Conservation (phyloP, 2,797 vertebrate species). For the Coendou prehensilis region DNA sequence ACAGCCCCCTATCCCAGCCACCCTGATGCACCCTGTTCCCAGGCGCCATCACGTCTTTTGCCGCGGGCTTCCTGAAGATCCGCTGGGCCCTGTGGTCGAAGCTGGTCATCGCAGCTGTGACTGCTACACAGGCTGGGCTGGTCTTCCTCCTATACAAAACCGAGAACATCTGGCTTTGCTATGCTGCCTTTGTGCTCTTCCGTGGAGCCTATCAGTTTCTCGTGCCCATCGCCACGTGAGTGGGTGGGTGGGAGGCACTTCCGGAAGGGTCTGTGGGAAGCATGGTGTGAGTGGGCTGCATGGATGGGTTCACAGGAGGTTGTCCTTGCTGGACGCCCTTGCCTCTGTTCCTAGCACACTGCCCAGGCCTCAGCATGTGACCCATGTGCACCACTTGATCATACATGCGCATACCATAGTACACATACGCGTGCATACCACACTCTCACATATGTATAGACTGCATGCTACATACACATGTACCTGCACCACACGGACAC, state of each 20-base stretch:
- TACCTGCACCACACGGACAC: neutral
- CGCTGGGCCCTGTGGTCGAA: constrained; percentile 96
- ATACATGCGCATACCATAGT: neutral
- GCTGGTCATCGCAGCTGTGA: constrained; percentile 93
- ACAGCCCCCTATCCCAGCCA: fast-evolving
- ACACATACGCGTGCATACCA: neutral
- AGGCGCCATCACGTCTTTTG: constrained; percentile 94
- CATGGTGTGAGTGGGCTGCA: fast-evolving
- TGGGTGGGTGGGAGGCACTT: neutral
- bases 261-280: neutral
- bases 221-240: constrained; percentile 97
- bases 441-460: neutral
- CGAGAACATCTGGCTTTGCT: constrained; percentile 94
- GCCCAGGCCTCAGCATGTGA: neutral
- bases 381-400: neutral
- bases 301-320: neutral
- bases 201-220: constrained; percentile 96
- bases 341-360: neutral
- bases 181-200: constrained; percentile 93
- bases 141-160: constrained; percentile 93
- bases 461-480: no score
- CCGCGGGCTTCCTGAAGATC: constrained; percentile 93
- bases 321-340: neutral
- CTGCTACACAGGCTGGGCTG: constrained; percentile 92
- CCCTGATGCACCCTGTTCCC: neutral